Evolutionary conservation across 37 sponge, comb jelly and placozoan genomes (phyloP), one percentile per base, ranked within the genome.

Genomic region (Tethya wilhelma): DNA sequence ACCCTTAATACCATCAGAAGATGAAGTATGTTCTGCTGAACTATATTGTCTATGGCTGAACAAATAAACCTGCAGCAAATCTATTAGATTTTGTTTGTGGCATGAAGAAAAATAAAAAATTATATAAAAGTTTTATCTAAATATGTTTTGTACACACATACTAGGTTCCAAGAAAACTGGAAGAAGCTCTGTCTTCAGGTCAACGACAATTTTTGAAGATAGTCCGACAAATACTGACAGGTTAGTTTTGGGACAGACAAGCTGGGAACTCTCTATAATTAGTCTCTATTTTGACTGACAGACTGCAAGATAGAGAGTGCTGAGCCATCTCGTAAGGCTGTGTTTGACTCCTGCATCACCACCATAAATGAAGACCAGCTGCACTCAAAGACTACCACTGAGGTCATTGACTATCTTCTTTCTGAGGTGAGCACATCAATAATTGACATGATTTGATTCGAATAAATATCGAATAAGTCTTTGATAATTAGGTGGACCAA

Each of bases 361-460:
- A 38, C 45, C 1, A 31, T 88, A 2, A 88, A 81, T 38, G 44
- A 49, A 11, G 76, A 87, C 44, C 11, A 36, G 38, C 65, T 87
- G 38, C 73, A 73, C 6, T 77, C 56, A 37, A 43, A 62, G 30
- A 63, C 58, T 28, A 70, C 77, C 39, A 81, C 76, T 59, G 83
- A 82, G 75, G 26, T 82, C 11, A 39, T 81, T 44, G 88, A 83
- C 3, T 70, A 80, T 20, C 44, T 88, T 22, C 71, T 88, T 23
- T 36, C 71, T 29, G 83, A 88, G 88, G 88, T 88, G n/a, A 2
- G 23, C 12, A 36, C 5, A 33, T 23, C 40, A 7, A 9, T 67
- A 67, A 67, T 67, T 8, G 5, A 23, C 8, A 34, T 67, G 40
- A 67, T 29, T n/a, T n/a, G n/a, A n/a, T n/a, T n/a, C n/a, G n/a